Conservation (phyloP, 2,888 invertebrate species). For the Diaphora mendica region DNA sequence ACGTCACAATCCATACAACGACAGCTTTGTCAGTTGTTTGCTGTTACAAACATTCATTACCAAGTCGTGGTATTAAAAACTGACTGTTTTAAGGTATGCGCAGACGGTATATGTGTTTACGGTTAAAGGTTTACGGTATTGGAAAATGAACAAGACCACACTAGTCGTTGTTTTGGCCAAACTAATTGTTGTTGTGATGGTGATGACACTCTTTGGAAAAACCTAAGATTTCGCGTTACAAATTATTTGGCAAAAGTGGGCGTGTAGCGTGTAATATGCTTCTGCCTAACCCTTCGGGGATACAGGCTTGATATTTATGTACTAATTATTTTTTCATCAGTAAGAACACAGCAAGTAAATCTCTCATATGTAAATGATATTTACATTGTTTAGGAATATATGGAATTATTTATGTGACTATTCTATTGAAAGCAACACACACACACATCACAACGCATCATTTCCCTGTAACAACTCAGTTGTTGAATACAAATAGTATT, state of each 20-base stretch:
- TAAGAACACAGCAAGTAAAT: too few relatives aligned
- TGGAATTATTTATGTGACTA: background rate
- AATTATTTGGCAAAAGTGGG: too few relatives aligned
- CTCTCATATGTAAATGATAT: too few relatives aligned
- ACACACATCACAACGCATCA: background rate
- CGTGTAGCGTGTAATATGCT: too few relatives aligned
- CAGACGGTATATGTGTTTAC: background rate
- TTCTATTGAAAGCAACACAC: too few relatives aligned
- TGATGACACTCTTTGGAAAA: too few relatives aligned
- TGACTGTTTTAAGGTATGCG: background rate
- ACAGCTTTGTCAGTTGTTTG: constrained; percentile 14
- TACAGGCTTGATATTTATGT: too few relatives aligned
- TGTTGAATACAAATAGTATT: background rate
- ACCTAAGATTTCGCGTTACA: too few relatives aligned
- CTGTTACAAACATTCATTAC: constrained; percentile 14
- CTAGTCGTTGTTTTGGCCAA: background rate
- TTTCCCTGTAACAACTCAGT: background rate
- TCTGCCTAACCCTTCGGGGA: too few relatives aligned
- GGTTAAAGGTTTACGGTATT: background rate
- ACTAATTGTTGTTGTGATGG: too few relatives aligned
- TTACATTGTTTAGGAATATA: too few relatives aligned
- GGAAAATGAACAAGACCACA: background rate
- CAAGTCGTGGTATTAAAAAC: constrained; percentile 8
- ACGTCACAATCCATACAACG: constrained; percentile 12
- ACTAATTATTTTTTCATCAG: too few relatives aligned